Percentiles rank a stretch among this genome's conserved stretches.
phyloP scores from a whole-genome alignment of 2,888 invertebrate genomes.

The Lordiphosa andalusiaca region DNA sequence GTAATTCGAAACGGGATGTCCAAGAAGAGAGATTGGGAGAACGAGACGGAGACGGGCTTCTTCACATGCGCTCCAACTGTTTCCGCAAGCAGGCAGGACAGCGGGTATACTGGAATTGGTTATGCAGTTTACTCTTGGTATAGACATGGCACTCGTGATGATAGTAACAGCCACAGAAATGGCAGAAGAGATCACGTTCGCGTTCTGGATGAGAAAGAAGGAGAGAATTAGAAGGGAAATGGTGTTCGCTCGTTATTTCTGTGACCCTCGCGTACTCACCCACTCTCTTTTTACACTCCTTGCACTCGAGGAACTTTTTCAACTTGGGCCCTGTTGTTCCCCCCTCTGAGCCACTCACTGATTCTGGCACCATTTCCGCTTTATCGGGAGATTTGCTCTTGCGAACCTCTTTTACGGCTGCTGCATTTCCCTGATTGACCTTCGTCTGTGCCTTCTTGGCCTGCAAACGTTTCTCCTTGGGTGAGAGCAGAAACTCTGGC shows the following conservation, averaged over 20 bases:
- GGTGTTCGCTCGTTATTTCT: no score
- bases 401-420: conserved; percentile 21
- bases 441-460: conserved; percentile 55
- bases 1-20: no score
- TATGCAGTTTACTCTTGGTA: conserved; percentile 23
- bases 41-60: no score
- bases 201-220: neutral
- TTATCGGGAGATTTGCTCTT: conserved; percentile 51
- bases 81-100: conserved; percentile 41
- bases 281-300: neutral
- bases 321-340: neutral
- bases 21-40: no score
- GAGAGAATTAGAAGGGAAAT: neutral
- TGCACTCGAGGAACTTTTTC: conserved; percentile 1
- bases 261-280: no score
- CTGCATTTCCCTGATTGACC: neutral
- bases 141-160: conserved; percentile 48
- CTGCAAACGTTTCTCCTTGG: conserved; percentile 73
- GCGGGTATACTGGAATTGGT: conserved; percentile 26
- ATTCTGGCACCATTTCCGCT: neutral
- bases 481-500: conserved; percentile 74
- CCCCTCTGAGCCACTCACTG: conserved; percentile 10
- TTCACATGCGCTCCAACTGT: neutral
- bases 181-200: conserved; percentile 35
- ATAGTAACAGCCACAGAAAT: conserved; percentile 34